These are phyloP conservation scores for Belgica antarctica DNA, from an alignment of 2,888 invertebrate genomes.

Conservation along the genomic window DNA sequence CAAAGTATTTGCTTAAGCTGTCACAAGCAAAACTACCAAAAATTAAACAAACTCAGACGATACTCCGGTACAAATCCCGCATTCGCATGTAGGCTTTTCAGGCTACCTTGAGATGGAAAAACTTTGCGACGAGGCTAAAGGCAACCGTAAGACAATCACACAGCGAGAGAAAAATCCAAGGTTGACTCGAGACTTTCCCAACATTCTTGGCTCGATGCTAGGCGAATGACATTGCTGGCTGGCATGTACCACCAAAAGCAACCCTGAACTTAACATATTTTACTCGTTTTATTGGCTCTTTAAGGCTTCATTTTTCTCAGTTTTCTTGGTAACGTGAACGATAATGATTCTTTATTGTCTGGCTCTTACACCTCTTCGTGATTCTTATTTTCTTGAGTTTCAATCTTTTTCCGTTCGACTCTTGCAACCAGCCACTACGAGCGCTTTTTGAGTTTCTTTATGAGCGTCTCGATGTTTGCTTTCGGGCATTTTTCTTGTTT, in stretches of 20 bases:
- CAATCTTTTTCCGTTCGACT: constrained; percentile 14
- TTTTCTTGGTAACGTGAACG: background rate
- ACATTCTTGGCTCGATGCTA: constrained; percentile 28
- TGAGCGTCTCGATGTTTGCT: constrained; percentile 25
- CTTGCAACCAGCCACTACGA: constrained; percentile 6
- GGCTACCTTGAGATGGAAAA: background rate
- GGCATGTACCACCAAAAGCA: background rate
- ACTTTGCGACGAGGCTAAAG: too few relatives aligned
- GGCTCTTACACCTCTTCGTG: constrained; percentile 8
- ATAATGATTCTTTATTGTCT: constrained; percentile 26
- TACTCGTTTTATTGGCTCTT: constrained; percentile 2
- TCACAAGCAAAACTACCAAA: too few relatives aligned
- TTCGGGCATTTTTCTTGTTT: constrained; percentile 4
- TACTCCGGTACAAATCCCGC: too few relatives aligned
- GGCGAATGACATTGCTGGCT: background rate
- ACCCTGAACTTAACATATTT: constrained; percentile 39
- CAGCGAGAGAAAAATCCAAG: constrained; percentile 21
- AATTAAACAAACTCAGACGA: too few relatives aligned
- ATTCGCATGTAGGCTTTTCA: too few relatives aligned
- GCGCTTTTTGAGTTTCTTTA: background rate
- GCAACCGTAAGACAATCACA: too few relatives aligned
- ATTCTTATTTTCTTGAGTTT: constrained; percentile 5
- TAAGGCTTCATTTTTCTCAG: background rate
- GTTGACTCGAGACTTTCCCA: constrained; percentile 30
- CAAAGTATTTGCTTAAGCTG: too few relatives aligned